Conservation (phyloP, 2,113 vertebrate species). For the Oncorhynchus keta region DNA sequence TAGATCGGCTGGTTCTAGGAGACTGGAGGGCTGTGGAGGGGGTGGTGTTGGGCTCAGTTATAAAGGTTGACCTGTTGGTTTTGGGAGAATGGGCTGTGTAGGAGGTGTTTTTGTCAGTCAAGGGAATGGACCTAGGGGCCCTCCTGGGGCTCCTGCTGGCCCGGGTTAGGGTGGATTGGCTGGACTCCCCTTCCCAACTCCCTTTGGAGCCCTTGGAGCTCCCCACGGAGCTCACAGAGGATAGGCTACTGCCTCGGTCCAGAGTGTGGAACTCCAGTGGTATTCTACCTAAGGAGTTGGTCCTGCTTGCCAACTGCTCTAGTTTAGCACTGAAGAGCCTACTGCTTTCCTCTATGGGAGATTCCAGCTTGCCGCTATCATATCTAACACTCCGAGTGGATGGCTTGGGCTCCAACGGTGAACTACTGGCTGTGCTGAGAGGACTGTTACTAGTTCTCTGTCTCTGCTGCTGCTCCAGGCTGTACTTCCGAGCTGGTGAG, state of each 20-base stretch:
- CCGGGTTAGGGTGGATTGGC: constrained; percentile 81
- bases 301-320: constrained; percentile 84
- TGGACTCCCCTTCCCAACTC: constrained; percentile 74
- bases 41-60: no score
- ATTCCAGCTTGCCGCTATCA: constrained; percentile 61
- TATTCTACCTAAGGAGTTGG: constrained; percentile 81
- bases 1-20: constrained; percentile 51
- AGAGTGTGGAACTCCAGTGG: constrained; percentile 72
- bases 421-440: constrained; percentile 35
- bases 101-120: constrained; percentile 51
- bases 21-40: no score
- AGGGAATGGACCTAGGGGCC: constrained; percentile 74
- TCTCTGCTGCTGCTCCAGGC: constrained; percentile 77
- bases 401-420: constrained; percentile 35
- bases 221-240: constrained; percentile 76
- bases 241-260: constrained; percentile 81
- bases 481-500: constrained; percentile 81
- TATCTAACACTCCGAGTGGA: constrained; percentile 30
- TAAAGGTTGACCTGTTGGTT: background rate
- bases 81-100: constrained; percentile 12
- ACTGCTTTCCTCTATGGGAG: constrained; percentile 74
- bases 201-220: constrained; percentile 62
- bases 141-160: constrained; percentile 80
- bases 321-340: constrained; percentile 89
- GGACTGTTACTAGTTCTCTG: constrained; percentile 6